Percentiles rank a stretch among this genome's conserved stretches.
Evolutionary conservation across 2,888 invertebrate genomes (phyloP).

Genomic region (Alviniconcha strummeri): DNA sequence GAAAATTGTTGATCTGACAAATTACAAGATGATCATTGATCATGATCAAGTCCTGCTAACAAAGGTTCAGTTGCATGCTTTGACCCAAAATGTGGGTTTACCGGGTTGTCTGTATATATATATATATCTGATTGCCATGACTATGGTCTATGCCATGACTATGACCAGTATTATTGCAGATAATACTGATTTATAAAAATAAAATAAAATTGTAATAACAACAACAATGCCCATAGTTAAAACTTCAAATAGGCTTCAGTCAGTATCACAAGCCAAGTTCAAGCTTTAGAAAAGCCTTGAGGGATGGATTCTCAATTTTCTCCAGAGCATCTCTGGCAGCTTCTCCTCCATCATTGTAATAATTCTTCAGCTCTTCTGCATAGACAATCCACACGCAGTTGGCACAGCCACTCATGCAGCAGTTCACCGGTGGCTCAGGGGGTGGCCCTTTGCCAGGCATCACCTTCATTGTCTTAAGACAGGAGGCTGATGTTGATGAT

Average conservation of each 20-base stretch:
- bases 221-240: too few species aligned
- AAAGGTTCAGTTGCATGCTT: too few species aligned
- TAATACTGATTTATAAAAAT: too few species aligned
- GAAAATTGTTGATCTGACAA: too few species aligned
- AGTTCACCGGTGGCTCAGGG: constrained; percentile 86
- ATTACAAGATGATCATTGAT: too few species aligned
- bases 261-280: constrained; percentile 77
- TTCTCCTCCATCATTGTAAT: constrained; percentile 79
- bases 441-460: constrained; percentile 70
- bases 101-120: too few species aligned
- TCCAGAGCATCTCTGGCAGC: constrained; percentile 83
- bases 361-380: constrained; percentile 82
- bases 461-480: constrained; percentile 40
- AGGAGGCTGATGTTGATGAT: constrained; percentile 1
- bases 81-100: too few species aligned
- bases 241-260: background rate
- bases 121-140: too few species aligned
- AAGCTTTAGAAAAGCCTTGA: constrained; percentile 87
- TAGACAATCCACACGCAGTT: constrained; percentile 96
- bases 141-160: too few species aligned
- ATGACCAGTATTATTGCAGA: too few species aligned
- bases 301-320: constrained; percentile 81
- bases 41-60: too few species aligned
- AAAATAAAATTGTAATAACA: too few species aligned
- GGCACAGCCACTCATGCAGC: constrained; percentile 93